Evolutionary conservation across 1,140 invertebrate genomes (phyloP), one percentile per base, ranked within the genome.

Genomic region (Drosophila melanica): DNA sequence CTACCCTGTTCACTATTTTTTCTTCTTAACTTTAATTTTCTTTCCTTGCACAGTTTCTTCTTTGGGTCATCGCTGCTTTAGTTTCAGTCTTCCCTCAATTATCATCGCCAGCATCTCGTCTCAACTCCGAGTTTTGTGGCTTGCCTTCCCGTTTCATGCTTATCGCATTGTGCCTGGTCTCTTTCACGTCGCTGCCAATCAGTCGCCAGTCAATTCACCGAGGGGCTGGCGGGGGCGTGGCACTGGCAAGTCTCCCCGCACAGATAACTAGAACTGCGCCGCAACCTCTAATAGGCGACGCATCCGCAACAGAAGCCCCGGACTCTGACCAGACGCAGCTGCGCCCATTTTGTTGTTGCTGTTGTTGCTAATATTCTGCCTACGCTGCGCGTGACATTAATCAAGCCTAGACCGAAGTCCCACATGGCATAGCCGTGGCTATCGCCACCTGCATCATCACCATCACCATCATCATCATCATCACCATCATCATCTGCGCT

Each of bases 341-440:
- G 53, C 41, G 44, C 58, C 77, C 33, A 12, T 58, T 62, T 58
- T 62, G 39, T 37, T 58, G 33, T 16, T 45, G 39, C 39, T 51
- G 20, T 39, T 30, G 55, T 53, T 70, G 20, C 48, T 47, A 23
- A 48, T 48, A 48, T 48, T 48, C 20, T 45, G 66, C 42, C 67
- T 64, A 16, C 74, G 77, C 81, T 75, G 63, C 48, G 81, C 75
- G 71, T 79, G 82, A 87, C 81, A 86, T 86, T 86, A 82, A 86
- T 86, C 81, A 86, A 87, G 81, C 82, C 75, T 50, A 58, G 65
- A 18, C 35, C 51, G 12, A 57, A 67, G 55, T 55, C 59, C 64
- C 55, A 73, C 69, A 77, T 55, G 54, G 47, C 47, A 60, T 12
- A 33, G 54, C 71, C 57, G 20, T 9, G 35, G 37, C 37, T 37